Percentiles rank a stretch among this genome's conserved stretches.
Conservation (phyloP, 92 coral and sea anemone genomes). For the Pocillopora grandis region DNA sequence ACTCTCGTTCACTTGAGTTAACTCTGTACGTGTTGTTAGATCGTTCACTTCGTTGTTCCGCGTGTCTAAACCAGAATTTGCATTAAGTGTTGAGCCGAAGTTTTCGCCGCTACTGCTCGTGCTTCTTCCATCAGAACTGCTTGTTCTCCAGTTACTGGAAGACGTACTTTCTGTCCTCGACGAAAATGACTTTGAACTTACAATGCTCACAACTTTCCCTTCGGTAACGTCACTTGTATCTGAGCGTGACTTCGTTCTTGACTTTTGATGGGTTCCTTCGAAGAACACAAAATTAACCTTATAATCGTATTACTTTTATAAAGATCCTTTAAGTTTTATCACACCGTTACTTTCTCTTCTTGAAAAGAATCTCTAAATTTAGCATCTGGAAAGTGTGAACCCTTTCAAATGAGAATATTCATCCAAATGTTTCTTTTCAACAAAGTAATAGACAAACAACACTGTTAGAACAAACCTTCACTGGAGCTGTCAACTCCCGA, state of each 20-base stretch:
- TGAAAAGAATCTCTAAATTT: neutral
- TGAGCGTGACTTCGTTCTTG: constrained; percentile 28
- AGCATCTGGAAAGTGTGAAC: neutral
- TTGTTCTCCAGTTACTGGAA: constrained; percentile 41
- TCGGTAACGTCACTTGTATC: neutral
- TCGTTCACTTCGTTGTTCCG: constrained; percentile 24
- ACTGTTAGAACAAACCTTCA: constrained; percentile 70
- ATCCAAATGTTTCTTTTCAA: constrained; percentile 23
- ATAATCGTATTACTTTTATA: neutral
- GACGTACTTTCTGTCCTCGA: constrained; percentile 28
- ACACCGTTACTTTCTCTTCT: neutral
- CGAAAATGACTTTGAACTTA: constrained; percentile 19
- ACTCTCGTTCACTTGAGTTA: constrained; percentile 57
- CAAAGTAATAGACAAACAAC: constrained; percentile 24
- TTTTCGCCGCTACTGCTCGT: constrained; percentile 77
- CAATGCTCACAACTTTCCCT: neutral
- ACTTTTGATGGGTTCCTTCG: constrained; percentile 10
- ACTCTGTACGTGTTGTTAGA: constrained; percentile 19
- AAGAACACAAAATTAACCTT: neutral
- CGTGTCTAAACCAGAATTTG: constrained; percentile 33
- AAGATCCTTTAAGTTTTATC: no score
- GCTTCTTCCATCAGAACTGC: constrained; percentile 79
- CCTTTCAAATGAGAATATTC: constrained; percentile 28
- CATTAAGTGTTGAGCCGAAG: constrained; percentile 20
- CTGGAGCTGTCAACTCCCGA: constrained; percentile 66